Evolutionary conservation across 2,888 invertebrate species (phyloP), one percentile per base, ranked within the genome.

Genomic region (Drosophila pseudotakahashii): DNA sequence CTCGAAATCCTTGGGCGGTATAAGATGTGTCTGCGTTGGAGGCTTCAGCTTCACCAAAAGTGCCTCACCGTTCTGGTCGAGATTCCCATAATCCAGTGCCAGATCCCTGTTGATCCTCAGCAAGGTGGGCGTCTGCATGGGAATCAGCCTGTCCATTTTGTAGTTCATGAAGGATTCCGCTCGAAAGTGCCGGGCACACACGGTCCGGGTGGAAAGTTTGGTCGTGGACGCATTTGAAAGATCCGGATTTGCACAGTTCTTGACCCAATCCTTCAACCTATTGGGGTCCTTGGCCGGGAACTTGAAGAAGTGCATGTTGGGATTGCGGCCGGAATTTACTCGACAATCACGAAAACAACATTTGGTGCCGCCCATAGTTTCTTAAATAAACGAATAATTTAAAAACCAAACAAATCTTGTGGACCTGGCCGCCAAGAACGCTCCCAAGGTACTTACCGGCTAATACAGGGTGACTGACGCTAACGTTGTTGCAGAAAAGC

Each of bases 181-280:
- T 58, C 93, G 93, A 81, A 94, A 94, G 79, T 94, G 94, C 4
- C 91, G 75, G 11, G 93, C 93, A 79, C 94, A 94, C 7, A 94
- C 87, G 0, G 92, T 92, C 78, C 92, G 93, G 0, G 10, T 93
- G 93, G 91, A 87, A 10, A 93, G 84, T 75, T 93, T 92, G 23
- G 89, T 89, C 23, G 82, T 78, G 1, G 92, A 89, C 36, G 93
- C 73, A 13, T 91, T 79, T 11, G 90, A 59, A 42, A 91, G 64
- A 1, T 70, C 11, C 1, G 26, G 9, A 36, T 74, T 83, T 23
- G 82, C 67, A 4, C 89, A 79, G 57, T 88, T 76, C 32, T 71
- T 63, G 0, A 88, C 44, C 91, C 91, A 91, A 30, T 75, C 61
- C 4, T 52, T 30, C 1, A 84, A 62, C 0, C 89, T 86, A 6